Percentiles rank a stretch among this genome's conserved stretches.
These are phyloP conservation scores for Ceuthmochares aereus DNA, from an alignment of 2,113 vertebrate genomes.

Conservation along the genomic window DNA sequence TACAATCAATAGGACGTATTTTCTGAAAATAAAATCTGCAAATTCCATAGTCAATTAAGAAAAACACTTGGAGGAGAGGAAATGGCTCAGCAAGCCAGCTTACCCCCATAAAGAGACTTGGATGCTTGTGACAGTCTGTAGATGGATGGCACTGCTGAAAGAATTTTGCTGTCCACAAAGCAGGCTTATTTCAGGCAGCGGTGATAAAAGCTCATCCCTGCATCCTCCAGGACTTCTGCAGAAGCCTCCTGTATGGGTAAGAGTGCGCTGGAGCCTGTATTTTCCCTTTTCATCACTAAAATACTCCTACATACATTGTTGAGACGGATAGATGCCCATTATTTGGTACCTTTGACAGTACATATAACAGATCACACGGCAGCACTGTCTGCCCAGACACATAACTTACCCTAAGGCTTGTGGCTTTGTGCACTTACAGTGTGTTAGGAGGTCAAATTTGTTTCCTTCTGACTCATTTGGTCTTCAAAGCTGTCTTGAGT, in stretches of 20 bases:
- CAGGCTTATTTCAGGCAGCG: neutral
- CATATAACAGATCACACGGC: fast-evolving
- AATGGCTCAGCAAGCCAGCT: neutral
- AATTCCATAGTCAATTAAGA: neutral
- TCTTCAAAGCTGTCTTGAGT: neutral
- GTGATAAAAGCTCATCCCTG: neutral
- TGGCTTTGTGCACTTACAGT: neutral
- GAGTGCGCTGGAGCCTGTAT: neutral
- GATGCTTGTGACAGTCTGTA: neutral
- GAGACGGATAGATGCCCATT: fast-evolving
- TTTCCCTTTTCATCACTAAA: neutral
- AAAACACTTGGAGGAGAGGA: neutral
- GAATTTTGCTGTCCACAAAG: neutral
- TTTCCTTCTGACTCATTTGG: neutral
- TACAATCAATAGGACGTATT: slow-evolving; percentile 40
- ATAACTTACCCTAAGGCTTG: fast-evolving
- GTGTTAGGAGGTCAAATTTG: neutral
- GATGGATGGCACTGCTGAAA: neutral
- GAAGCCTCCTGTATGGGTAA: neutral
- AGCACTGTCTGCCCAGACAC: neutral
- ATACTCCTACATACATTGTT: fast-evolving
- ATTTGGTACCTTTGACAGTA: fast-evolving
- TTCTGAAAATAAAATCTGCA: slow-evolving; percentile 9
- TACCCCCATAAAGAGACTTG: neutral
- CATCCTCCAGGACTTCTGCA: neutral